Evolutionary conservation across 2,113 vertebrate species (phyloP).

Genomic region (Percina caprodes): DNA sequence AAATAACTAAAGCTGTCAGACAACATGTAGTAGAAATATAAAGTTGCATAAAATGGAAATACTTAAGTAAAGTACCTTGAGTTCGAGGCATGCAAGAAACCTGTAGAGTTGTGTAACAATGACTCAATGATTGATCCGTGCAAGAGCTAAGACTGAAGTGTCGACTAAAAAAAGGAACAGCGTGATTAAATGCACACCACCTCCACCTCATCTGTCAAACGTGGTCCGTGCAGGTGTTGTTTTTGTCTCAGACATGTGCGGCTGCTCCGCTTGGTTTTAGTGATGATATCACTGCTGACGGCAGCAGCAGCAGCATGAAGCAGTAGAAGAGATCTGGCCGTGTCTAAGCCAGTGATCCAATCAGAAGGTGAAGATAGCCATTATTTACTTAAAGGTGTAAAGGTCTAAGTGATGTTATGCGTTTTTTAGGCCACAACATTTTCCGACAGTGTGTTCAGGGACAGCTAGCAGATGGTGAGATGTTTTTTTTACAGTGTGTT

Average conservation of each 20-base stretch:
- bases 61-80: background rate
- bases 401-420: too few relatives aligned
- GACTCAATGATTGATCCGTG: background rate
- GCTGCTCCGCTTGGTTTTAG: background rate
- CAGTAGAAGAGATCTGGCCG: background rate
- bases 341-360: background rate
- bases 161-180: background rate
- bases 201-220: constrained; percentile 50
- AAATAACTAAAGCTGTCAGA: too few relatives aligned
- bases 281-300: constrained; percentile 19
- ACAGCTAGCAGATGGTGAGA: too few relatives aligned
- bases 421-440: too few relatives aligned
- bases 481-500: too few relatives aligned
- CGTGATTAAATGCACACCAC: constrained; percentile 14
- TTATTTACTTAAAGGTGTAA: too few relatives aligned
- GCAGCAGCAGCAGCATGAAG: constrained; percentile 13
- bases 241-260: background rate
- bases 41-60: background rate
- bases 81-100: background rate
- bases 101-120: background rate
- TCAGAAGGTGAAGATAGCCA: background rate
- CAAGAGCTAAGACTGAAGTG: background rate
- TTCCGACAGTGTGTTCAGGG: too few relatives aligned
- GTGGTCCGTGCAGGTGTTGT: constrained; percentile 46
- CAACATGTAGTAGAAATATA: background rate